A percentile compares a stretch with the other conserved stretches of the same genome.
Evolutionary conservation across 2,113 vertebrate genomes (phyloP).

Genomic region (Danionella cerebrum): DNA sequence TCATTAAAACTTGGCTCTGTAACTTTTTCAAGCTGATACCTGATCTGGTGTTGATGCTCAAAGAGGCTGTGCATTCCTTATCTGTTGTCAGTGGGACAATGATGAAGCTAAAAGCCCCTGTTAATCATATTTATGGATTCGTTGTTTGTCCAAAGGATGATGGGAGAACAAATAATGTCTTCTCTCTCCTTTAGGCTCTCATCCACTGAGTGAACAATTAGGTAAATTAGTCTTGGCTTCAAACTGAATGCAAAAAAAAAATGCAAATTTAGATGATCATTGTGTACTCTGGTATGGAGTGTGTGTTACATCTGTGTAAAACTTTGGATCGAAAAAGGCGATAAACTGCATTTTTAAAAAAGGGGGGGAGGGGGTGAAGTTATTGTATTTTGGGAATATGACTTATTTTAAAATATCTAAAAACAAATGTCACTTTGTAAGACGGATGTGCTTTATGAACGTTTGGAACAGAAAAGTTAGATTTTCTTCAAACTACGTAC

Average conservation of each 20-base stretch:
- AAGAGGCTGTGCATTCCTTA: neutral
- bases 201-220: neutral
- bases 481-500: too few species aligned
- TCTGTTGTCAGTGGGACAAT: neutral
- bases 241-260: too few species aligned
- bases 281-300: neutral
- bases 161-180: neutral
- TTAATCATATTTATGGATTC: neutral
- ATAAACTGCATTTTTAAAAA: neutral
- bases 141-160: neutral
- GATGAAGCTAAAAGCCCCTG: neutral
- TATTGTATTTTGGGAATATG: too few species aligned
- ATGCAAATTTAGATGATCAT: too few species aligned
- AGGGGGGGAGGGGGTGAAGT: too few species aligned
- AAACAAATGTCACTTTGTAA: too few species aligned
- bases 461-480: too few species aligned
- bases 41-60: slow-evolving; percentile 7
- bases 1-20: slow-evolving; percentile 1
- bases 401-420: too few species aligned
- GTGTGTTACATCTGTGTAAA: neutral
- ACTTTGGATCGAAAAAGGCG: neutral
- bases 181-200: neutral
- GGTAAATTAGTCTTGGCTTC: too few species aligned
- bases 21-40: neutral
- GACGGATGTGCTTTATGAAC: too few species aligned